phyloP scores from a whole-genome alignment of 2,113 vertebrate species.

The Psephotus haematonotus region DNA sequence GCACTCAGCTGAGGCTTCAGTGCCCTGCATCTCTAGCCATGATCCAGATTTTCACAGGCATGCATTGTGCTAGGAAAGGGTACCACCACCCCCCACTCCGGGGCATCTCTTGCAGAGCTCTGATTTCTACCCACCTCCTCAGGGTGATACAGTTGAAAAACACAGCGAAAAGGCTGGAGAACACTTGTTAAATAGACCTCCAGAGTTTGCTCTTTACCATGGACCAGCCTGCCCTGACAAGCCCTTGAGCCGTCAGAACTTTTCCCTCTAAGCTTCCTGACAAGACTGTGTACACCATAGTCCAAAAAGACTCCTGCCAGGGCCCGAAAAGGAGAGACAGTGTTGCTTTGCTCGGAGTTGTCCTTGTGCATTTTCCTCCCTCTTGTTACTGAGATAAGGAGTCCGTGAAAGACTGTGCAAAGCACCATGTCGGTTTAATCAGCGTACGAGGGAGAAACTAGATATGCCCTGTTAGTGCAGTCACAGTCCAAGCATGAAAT shows the following conservation, averaged over 20 bases:
- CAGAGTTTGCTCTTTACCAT: background rate
- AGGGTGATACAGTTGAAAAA: background rate
- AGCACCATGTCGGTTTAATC: constrained; percentile 71
- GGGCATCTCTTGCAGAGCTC: background rate
- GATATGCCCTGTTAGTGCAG: constrained; percentile 64
- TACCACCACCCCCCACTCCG: too few species aligned
- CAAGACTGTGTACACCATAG: background rate
- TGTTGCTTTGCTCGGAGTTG: constrained; percentile 47
- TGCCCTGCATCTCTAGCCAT: background rate
- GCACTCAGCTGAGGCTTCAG: background rate
- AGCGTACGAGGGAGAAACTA: constrained; percentile 64
- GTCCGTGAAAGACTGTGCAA: constrained; percentile 73
- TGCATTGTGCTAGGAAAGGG: background rate
- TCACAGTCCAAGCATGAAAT: constrained; percentile 59
- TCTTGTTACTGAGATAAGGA: constrained; percentile 70
- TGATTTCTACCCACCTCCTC: background rate
- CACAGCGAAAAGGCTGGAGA: background rate
- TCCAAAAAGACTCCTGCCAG: background rate
- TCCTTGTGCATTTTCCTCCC: constrained; percentile 65
- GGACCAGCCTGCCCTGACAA: background rate
- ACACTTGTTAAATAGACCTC: background rate
- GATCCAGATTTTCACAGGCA: background rate
- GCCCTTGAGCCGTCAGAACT: background rate
- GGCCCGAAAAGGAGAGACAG: constrained; percentile 17
- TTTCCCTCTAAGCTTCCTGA: background rate